Percentiles rank a stretch among this genome's conserved stretches.
phyloP scores from a whole-genome alignment of 2,113 vertebrate genomes.

The Manacus vitellinus region DNA sequence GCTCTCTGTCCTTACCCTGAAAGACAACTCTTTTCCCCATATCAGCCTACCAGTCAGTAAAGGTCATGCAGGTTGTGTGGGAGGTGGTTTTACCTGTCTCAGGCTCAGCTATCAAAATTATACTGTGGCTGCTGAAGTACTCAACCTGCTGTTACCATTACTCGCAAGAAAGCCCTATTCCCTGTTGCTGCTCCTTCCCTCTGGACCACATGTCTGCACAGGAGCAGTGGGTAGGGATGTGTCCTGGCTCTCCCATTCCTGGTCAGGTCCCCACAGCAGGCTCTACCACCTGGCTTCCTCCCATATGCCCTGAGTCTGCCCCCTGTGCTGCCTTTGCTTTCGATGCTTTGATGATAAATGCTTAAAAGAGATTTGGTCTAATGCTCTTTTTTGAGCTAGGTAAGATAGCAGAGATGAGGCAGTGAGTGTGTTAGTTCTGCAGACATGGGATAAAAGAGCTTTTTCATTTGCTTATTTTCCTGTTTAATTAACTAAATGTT shows the following conservation, averaged over 20 bases:
- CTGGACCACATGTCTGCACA: background rate
- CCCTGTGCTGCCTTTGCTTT: background rate
- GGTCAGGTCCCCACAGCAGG: background rate
- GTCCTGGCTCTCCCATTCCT: background rate
- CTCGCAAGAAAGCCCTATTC: background rate
- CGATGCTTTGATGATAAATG: background rate
- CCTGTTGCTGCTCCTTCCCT: background rate
- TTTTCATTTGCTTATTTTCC: background rate
- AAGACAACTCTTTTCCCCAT: accelerated
- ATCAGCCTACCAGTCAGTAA: background rate
- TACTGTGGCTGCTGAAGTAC: background rate
- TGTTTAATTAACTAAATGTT: background rate
- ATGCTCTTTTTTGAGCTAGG: background rate
- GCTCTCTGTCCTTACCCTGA: background rate
- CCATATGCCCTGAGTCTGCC: background rate
- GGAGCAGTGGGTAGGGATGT: background rate
- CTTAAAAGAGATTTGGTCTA: background rate
- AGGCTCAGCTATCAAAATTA: background rate
- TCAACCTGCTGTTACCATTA: background rate
- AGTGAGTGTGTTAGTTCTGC: background rate
- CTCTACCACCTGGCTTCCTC: background rate
- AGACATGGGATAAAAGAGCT: background rate
- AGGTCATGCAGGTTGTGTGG: background rate
- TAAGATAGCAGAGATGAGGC: background rate
- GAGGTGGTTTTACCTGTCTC: background rate